These are phyloP conservation scores for Macropodus opercularis DNA, from an alignment of 2,797 vertebrate genomes.

Conservation along the genomic window DNA sequence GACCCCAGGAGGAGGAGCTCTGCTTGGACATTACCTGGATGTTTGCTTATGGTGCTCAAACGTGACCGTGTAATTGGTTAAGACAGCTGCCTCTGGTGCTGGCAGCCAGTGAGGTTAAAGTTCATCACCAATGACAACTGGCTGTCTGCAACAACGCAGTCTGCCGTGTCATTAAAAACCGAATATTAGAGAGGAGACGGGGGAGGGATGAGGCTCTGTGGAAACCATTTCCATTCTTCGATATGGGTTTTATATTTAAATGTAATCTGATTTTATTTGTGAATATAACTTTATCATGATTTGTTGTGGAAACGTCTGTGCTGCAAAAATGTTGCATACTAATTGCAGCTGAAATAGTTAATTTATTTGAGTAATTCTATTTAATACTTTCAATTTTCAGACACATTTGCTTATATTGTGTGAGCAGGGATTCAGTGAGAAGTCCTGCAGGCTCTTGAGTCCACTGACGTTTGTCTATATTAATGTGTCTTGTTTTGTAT, in stretches of 20 bases:
- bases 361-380: too few species aligned
- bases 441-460: constrained; percentile 2
- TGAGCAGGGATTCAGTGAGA: background rate
- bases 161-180: constrained; percentile 72
- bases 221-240: constrained; percentile 68
- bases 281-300: constrained; percentile 40
- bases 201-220: constrained; percentile 32
- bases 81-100: constrained; percentile 81
- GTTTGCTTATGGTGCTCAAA: constrained; percentile 77
- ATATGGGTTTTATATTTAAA: constrained; percentile 68
- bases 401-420: background rate
- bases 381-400: constrained; percentile 18
- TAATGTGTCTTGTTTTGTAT: constrained; percentile 50
- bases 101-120: constrained; percentile 79
- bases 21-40: constrained; percentile 78
- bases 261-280: constrained; percentile 65
- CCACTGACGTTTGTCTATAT: constrained; percentile 44
- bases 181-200: constrained; percentile 59
- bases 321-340: too few species aligned
- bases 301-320: constrained; percentile 25
- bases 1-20: constrained; percentile 59
- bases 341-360: too few species aligned
- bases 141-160: constrained; percentile 60
- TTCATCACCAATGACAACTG: constrained; percentile 79
- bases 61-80: constrained; percentile 80